Base-by-base conservation (phyloP, 1,140 invertebrate species). In the Amyelois transitella region DNA sequence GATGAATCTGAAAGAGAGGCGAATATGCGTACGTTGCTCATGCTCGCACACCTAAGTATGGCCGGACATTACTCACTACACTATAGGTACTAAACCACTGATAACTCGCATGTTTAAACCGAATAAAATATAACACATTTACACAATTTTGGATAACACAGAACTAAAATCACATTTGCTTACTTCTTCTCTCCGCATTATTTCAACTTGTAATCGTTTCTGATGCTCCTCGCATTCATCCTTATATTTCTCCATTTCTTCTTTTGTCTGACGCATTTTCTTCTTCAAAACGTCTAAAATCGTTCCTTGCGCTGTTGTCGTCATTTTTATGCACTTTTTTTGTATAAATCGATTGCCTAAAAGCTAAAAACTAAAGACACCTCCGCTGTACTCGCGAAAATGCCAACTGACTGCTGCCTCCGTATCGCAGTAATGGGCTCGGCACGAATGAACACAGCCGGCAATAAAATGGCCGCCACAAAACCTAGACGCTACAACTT, bases 231-330 rank as follows among this genome's bases (percentile, higher is more conserved):
- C 96, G 82, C 94, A 95, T 86, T 97, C 96, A 88, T 99, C 98
- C 91, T 97, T 98, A 90, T 96, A 97, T 88, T 96, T 94, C 87
- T 99, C 97, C 93, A 97, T 95, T 91, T 99, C 98, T 86, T 98
- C 96, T 90, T 98, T 98, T 61, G 98, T 96, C 86, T 97, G 96
- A 72, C 96, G 93, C 98, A 99, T 99, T 93, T 99, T 99, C 92
- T 98, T 98, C 92, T 99, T 99, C 66, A 99, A 92, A 72, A 98
- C 96, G 90, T 98, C 97, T 77, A 98, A 91, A 64, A 98, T 92
- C 72, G 94, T 94, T 75, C 95, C 95, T 75, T 92, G 92, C n/a
- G n/a, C 81, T 93, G 93, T 95, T 74, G 94, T 92, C 90, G 94
- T 94, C 94, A 96, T 96, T 89, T 92, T 92, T 77, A 77, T 73